Percentiles rank a stretch among this genome's conserved stretches.
These are phyloP conservation scores for Pelusios castaneus DNA, from an alignment of 2,113 vertebrate species.

Conservation along the genomic window DNA sequence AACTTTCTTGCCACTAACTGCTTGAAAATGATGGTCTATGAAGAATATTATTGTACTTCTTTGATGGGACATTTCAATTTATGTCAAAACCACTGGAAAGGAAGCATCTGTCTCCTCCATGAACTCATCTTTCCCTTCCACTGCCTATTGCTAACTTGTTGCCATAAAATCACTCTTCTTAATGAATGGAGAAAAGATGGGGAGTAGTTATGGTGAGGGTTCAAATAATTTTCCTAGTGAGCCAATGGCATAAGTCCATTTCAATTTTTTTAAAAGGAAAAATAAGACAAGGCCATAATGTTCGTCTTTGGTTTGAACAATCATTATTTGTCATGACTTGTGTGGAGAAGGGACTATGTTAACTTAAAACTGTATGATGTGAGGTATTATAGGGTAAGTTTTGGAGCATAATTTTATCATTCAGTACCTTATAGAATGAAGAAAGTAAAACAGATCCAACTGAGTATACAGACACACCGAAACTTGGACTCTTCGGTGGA, in stretches of 20 bases:
- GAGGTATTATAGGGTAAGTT: too few species aligned
- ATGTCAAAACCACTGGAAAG: background rate
- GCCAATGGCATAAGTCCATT: background rate
- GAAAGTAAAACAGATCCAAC: too few species aligned
- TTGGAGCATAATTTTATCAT: too few species aligned
- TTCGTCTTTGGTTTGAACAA: background rate
- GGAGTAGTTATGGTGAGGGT: background rate
- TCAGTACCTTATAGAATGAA: too few species aligned
- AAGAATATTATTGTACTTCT: background rate
- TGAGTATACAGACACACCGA: too few species aligned
- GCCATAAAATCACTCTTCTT: background rate
- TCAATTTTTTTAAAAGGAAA: background rate
- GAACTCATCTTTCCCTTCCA: background rate
- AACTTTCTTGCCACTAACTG: background rate
- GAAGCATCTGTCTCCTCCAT: fast-evolving
- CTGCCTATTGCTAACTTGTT: background rate
- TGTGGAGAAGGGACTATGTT: background rate
- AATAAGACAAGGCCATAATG: fast-evolving
- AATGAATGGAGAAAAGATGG: background rate
- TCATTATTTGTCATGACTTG: fast-evolving
- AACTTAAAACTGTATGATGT: too few species aligned
- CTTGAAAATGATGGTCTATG: background rate
- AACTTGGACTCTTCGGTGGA: too few species aligned
- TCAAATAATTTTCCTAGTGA: background rate
- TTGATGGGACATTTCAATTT: background rate